These are phyloP conservation scores for Hypsibius dujardini DNA, from an alignment of 1,140 invertebrate species.

Conservation along the genomic window DNA sequence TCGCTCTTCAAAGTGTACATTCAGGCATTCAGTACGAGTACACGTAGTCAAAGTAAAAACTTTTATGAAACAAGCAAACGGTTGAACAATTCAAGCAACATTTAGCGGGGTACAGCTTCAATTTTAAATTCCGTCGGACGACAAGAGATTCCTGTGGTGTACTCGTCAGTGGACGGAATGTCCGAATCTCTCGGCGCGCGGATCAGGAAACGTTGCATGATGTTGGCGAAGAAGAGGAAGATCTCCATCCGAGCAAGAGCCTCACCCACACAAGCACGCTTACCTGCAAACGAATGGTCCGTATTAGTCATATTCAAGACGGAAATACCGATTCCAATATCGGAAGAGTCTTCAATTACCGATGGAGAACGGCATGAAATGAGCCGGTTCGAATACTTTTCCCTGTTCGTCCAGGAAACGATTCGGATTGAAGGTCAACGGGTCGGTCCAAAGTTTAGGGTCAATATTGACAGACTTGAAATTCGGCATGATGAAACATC, in stretches of 20 bases:
- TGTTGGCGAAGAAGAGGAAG: slow-evolving; percentile 43
- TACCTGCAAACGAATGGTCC: slow-evolving; percentile 41
- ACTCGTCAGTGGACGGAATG: background rate
- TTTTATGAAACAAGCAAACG: too few species aligned
- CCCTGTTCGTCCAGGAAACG: slow-evolving; percentile 49
- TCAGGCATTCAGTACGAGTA: too few species aligned
- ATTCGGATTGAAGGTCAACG: slow-evolving; percentile 54
- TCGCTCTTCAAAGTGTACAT: too few species aligned
- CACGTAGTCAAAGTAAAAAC: too few species aligned
- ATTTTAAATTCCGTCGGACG: background rate
- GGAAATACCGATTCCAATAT: background rate
- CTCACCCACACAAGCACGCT: slow-evolving; percentile 65
- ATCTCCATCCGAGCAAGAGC: slow-evolving; percentile 53
- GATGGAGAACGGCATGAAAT: slow-evolving; percentile 25
- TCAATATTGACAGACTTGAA: slow-evolving; percentile 55
- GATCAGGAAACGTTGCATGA: slow-evolving; percentile 43
- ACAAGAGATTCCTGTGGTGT: background rate
- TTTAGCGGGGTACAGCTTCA: too few species aligned
- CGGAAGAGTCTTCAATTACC: slow-evolving; percentile 21
- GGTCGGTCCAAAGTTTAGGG: slow-evolving; percentile 47
- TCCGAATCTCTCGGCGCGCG: background rate
- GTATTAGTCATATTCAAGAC: background rate
- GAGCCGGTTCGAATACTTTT: slow-evolving; percentile 42
- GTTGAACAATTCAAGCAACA: too few species aligned
- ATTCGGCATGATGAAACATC: slow-evolving; percentile 53